Evolutionary conservation across 1,140 invertebrate genomes (phyloP), one percentile per base, ranked within the genome.

Genomic region (Leptopilina clavipes): DNA sequence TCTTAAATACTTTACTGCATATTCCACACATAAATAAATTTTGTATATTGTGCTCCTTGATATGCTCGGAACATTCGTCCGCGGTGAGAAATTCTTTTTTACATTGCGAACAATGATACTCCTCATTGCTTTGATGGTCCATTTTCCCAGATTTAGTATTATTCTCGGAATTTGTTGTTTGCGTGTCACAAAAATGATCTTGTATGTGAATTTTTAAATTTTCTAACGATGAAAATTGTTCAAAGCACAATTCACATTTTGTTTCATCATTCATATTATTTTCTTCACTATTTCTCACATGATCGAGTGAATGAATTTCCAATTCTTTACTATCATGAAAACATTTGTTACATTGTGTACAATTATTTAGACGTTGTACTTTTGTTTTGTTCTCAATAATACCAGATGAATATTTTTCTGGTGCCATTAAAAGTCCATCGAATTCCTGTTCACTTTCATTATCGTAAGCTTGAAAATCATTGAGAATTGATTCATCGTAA

Each of bases 1-100:
- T 82, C 0, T 14, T 74, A 19, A 84, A 85, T 71, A 81, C 70
- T 52, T 78, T 81, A 7, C 78, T 77, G 43, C 84, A 84, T 18
- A 82, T 70, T 12, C 78, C 79, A 45, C 86, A 87, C 31, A 81
- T 76, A 8, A 80, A 80, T 65, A 76, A 56, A 0, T 74, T 70
- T 44, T 31, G 72, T 76, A 77, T 43, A 3, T 76, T 54, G 19
- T 71, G 56, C 72, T 79, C 65, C 10, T 77, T 59, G 5, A 54
- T 18, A 37, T 73, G 48, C 10, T 71, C 44, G 19, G 72, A 8
- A 56, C 19, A 19, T 12, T 73, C 19, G n/a, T 76, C 52, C 17
- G 74, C 18, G 12, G 59, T 54, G 3, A 31, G 0, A 70, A 71
- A 74, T 54, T 43, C 73, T 76, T 72, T 73, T 45, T 74, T 19